A percentile compares a stretch with the other conserved stretches of the same genome.
These are phyloP conservation scores for Acanthornis magna DNA, from an alignment of 2,797 vertebrate genomes.

Conservation along the genomic window DNA sequence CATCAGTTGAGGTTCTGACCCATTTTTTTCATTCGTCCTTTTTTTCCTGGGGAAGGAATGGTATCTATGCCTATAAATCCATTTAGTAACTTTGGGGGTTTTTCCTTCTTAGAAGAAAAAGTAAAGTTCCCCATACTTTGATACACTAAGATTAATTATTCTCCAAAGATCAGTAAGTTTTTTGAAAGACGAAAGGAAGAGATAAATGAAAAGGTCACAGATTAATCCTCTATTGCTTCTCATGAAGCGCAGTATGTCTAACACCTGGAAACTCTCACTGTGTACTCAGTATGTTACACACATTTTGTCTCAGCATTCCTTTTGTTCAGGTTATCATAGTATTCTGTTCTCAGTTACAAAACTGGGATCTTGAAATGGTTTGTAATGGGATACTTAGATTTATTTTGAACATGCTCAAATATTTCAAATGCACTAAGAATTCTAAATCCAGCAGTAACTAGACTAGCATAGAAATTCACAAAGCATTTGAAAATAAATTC, in stretches of 20 bases:
- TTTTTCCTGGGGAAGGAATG: not conserved
- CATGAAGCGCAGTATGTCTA: not conserved
- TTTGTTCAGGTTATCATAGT: not conserved
- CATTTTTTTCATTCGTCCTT: fast-evolving
- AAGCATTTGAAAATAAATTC: not conserved
- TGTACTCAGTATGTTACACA: not conserved
- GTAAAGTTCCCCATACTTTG: not conserved
- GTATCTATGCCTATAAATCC: not conserved
- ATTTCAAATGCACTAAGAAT: not conserved
- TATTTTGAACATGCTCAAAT: not conserved
- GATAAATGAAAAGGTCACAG: not conserved
- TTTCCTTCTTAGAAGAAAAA: not conserved
- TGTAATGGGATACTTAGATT: not conserved
- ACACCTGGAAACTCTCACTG: not conserved
- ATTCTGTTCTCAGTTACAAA: not conserved
- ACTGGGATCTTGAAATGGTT: not conserved
- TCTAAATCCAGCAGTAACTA: not conserved
- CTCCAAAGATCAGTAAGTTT: not conserved
- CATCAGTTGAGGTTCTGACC: not conserved
- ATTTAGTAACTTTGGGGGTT: not conserved
- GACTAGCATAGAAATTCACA: not conserved
- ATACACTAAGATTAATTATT: not conserved
- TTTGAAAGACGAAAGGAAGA: not conserved
- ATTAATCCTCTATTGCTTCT: not conserved
- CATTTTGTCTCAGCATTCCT: not conserved